Conservation (phyloP, 2,113 vertebrate genomes). For the Spermophilus dauricus region DNA sequence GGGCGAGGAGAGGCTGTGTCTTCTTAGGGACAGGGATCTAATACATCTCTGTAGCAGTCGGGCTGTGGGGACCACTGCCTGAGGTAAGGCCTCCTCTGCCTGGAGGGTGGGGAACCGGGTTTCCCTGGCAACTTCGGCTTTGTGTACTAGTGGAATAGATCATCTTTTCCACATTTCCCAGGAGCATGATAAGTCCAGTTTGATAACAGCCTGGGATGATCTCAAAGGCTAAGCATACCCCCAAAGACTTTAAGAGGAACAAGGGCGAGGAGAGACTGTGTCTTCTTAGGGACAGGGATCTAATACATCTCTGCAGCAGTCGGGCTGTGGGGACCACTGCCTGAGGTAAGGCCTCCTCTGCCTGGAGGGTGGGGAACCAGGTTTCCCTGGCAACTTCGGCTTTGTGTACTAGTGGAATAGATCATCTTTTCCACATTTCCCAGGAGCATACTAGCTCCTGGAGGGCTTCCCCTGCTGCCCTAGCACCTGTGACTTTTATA, state of each 20-base stretch:
- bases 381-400: background rate
- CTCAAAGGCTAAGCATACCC: background rate
- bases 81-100: background rate
- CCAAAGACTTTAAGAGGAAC: background rate
- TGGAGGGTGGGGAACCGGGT: background rate
- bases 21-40: background rate
- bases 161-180: background rate
- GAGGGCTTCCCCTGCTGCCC: no score
- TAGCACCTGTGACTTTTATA: background rate
- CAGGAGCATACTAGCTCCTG: background rate
- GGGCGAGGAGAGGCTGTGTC: background rate
- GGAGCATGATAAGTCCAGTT: background rate
- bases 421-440: background rate
- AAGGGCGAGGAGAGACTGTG: background rate
- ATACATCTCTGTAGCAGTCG: background rate
- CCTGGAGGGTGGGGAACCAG: background rate
- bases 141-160: background rate
- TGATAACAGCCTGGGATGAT: background rate
- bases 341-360: background rate
- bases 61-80: background rate
- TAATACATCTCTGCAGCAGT: background rate
- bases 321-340: background rate
- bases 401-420: background rate
- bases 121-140: background rate
- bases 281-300: background rate